Evolutionary conservation across 2,797 vertebrate genomes (phyloP).

Genomic region (Callimico goeldii): DNA sequence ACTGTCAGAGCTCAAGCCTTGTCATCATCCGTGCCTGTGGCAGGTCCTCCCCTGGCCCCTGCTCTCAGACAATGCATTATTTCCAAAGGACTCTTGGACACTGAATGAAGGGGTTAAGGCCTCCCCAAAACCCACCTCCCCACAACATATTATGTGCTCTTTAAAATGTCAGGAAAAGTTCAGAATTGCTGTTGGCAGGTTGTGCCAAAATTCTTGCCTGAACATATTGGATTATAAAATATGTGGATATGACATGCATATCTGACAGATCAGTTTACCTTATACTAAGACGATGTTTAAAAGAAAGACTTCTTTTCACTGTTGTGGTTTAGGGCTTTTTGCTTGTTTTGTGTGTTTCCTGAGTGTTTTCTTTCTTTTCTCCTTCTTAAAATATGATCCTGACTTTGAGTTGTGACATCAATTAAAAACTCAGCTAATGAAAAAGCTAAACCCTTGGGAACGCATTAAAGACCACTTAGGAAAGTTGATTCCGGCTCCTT

Average conservation of each 20-base stretch:
- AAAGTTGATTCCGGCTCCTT: constrained; percentile 54
- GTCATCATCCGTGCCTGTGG: neutral
- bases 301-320: constrained; percentile 82
- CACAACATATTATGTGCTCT: constrained; percentile 84
- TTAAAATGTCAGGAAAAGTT: constrained; percentile 94
- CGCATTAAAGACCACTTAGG: constrained; percentile 67
- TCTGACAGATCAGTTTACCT: constrained; percentile 84
- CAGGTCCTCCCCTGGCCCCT: constrained; percentile 53
- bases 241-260: constrained; percentile 82
- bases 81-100: constrained; percentile 70
- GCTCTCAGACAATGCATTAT: constrained; percentile 66
- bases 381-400: constrained; percentile 59
- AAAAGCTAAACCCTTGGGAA: constrained; percentile 48
- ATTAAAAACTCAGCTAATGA: constrained; percentile 74
- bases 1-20: neutral
- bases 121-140: constrained; percentile 78
- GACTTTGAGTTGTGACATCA: constrained; percentile 68
- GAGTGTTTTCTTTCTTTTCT: constrained; percentile 68
- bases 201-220: constrained; percentile 92
- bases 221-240: constrained; percentile 90
- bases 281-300: constrained; percentile 81
- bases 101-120: constrained; percentile 82
- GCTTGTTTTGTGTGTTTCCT: constrained; percentile 68
- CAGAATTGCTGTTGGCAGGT: constrained; percentile 89
- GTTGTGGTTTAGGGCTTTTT: constrained; percentile 71